Conservation (phyloP, 2,113 vertebrate genomes). For the Pogona vitticeps region DNA sequence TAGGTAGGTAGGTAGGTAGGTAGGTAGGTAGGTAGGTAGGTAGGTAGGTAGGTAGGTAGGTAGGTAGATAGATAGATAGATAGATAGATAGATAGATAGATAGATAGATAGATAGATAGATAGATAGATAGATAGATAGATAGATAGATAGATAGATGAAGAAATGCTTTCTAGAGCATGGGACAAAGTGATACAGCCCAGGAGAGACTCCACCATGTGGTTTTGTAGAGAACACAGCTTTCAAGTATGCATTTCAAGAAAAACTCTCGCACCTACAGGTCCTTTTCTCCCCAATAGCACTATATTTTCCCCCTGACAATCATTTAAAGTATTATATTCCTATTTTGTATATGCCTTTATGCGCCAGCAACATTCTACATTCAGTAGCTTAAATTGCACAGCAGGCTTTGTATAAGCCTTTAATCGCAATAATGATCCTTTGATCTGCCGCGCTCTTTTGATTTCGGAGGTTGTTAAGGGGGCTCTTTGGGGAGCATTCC, state of each 20-base stretch:
- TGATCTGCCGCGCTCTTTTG: slow-evolving; percentile 70
- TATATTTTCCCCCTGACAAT: neutral
- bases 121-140: no score
- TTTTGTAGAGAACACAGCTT: neutral
- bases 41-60: no score
- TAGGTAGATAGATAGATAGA: no score
- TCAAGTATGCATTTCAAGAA: neutral
- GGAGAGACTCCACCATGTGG: neutral
- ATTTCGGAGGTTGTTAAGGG: slow-evolving; percentile 73
- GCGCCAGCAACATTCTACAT: slow-evolving; percentile 63
- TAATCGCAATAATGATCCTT: slow-evolving; percentile 80
- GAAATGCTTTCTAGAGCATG: neutral
- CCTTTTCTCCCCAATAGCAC: neutral
- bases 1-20: no score
- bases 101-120: no score
- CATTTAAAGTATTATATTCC: slow-evolving; percentile 62
- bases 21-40: no score
- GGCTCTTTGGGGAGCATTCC: slow-evolving; percentile 72
- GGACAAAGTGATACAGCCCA: neutral
- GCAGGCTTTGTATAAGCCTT: slow-evolving; percentile 74
- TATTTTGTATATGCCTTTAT: slow-evolving; percentile 59
- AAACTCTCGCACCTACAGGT: neutral
- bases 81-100: no score
- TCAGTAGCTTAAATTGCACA: slow-evolving; percentile 72
- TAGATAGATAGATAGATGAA: no score